phyloP scores from a whole-genome alignment of 2,888 invertebrate genomes.

The Drosophila melanosoma region DNA sequence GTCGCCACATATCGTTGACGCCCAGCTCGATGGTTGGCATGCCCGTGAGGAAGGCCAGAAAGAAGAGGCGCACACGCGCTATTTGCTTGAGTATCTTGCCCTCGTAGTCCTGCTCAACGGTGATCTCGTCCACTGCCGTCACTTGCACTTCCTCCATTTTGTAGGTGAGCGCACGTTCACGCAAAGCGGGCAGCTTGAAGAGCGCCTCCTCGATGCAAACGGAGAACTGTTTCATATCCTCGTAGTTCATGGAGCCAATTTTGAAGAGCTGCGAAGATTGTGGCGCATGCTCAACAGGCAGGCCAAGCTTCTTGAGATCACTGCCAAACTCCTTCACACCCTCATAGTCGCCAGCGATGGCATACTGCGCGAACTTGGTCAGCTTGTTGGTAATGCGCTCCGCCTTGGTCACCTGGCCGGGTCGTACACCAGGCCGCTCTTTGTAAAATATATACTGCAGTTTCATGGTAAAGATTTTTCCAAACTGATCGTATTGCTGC shows the following conservation, averaged over 20 bases:
- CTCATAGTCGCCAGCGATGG: slow-evolving; percentile 96
- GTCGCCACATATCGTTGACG: slow-evolving; percentile 98
- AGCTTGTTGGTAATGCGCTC: slow-evolving; percentile 95
- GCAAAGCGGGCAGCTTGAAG: slow-evolving; percentile 92
- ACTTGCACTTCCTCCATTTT: slow-evolving; percentile 98
- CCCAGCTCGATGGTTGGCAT: slow-evolving; percentile 99
- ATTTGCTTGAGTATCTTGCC: slow-evolving; percentile 95
- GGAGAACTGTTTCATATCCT: slow-evolving; percentile 96
- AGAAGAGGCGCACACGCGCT: slow-evolving; percentile 97
- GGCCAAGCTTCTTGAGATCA: slow-evolving; percentile 95
- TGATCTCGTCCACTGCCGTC: slow-evolving; percentile 96
- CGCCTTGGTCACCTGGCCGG: slow-evolving; percentile 97
- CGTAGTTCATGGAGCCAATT: slow-evolving; percentile 94
- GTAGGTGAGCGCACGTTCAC: slow-evolving; percentile 95
- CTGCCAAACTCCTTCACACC: slow-evolving; percentile 97
- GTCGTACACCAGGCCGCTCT: slow-evolving; percentile 97
- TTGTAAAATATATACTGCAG: slow-evolving; percentile 98
- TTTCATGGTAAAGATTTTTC: slow-evolving; percentile 99
- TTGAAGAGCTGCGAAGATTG: slow-evolving; percentile 98
- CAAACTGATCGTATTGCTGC: slow-evolving; percentile 99
- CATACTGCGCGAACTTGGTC: slow-evolving; percentile 96
- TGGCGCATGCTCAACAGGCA: slow-evolving; percentile 98
- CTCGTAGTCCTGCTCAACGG: slow-evolving; percentile 94
- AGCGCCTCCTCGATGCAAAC: slow-evolving; percentile 96
- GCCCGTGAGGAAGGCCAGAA: slow-evolving; percentile 97